These are phyloP conservation scores for Lycaon pictus DNA, from an alignment of 2,113 vertebrate genomes.

Conservation along the genomic window DNA sequence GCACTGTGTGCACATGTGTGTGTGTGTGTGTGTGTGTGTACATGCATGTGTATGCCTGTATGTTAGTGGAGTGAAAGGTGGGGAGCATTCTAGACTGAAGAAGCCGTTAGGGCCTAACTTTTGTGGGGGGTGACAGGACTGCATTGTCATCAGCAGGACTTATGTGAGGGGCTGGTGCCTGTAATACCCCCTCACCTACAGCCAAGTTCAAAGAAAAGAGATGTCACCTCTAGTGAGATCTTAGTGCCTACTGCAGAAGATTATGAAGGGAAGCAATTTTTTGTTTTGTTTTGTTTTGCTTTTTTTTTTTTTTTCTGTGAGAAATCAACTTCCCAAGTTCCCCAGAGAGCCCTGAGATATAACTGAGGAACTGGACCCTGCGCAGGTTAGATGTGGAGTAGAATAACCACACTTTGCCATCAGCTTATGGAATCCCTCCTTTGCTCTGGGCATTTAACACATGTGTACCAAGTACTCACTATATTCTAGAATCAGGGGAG, in stretches of 20 bases:
- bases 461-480: neutral
- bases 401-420: neutral
- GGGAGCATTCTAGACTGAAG: neutral
- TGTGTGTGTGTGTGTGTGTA: neutral
- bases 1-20: too few species aligned
- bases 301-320: neutral
- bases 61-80: neutral
- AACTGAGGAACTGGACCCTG: neutral
- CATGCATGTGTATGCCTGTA: too few species aligned
- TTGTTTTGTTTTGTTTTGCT: neutral
- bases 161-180: neutral
- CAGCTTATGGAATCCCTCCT: too few species aligned
- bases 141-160: accelerated
- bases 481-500: neutral
- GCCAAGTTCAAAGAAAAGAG: neutral
- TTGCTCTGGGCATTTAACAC: neutral
- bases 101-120: neutral
- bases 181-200: neutral
- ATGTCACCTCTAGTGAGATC: neutral
- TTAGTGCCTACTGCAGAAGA: neutral
- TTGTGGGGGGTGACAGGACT: neutral
- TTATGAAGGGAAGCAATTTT: neutral
- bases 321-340: neutral
- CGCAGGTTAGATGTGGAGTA: neutral
- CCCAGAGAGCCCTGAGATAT: neutral